Evolutionary conservation across 2,888 invertebrate species (phyloP).

Genomic region (Spodoptera exigua): DNA sequence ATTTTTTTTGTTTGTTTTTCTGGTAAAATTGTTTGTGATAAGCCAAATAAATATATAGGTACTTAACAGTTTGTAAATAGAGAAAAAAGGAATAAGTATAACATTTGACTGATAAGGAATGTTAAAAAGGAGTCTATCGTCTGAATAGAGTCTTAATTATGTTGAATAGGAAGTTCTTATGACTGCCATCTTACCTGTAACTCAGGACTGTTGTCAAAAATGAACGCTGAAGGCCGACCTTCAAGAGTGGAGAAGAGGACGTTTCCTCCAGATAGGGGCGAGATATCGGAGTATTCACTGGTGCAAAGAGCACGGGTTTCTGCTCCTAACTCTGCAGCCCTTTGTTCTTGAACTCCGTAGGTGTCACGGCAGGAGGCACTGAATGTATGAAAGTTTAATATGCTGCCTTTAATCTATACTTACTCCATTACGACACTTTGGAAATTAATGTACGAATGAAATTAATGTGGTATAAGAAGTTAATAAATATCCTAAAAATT

Average conservation of each 20-base stretch:
- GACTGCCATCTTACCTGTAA: constrained; percentile 92
- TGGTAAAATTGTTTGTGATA: too few relatives aligned
- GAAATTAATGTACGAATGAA: too few relatives aligned
- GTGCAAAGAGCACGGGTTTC: constrained; percentile 99
- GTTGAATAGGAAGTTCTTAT: neutral
- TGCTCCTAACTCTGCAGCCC: constrained; percentile 92
- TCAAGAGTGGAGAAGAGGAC: constrained; percentile 98
- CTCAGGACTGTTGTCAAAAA: constrained; percentile 96
- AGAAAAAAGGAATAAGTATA: too few relatives aligned
- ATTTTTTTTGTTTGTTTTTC: too few relatives aligned
- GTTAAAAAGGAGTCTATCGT: too few relatives aligned
- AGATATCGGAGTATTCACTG: constrained; percentile 99
- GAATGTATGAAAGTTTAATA: constrained; percentile 21
- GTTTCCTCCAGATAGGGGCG: constrained; percentile 97
- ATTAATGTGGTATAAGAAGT: too few relatives aligned
- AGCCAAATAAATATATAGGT: too few relatives aligned
- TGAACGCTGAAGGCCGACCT: constrained; percentile 97
- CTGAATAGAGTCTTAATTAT: neutral
- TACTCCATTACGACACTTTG: too few relatives aligned
- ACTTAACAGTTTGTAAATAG: too few relatives aligned
- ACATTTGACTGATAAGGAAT: too few relatives aligned
- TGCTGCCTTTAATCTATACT: too few relatives aligned
- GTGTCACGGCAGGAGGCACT: constrained; percentile 98
- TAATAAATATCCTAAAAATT: too few relatives aligned
- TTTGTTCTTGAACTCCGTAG: constrained; percentile 94